Percentiles rank a stretch among this genome's conserved stretches.
Evolutionary conservation across 2,888 invertebrate genomes (phyloP).

Genomic region (Eurytoma californica): DNA sequence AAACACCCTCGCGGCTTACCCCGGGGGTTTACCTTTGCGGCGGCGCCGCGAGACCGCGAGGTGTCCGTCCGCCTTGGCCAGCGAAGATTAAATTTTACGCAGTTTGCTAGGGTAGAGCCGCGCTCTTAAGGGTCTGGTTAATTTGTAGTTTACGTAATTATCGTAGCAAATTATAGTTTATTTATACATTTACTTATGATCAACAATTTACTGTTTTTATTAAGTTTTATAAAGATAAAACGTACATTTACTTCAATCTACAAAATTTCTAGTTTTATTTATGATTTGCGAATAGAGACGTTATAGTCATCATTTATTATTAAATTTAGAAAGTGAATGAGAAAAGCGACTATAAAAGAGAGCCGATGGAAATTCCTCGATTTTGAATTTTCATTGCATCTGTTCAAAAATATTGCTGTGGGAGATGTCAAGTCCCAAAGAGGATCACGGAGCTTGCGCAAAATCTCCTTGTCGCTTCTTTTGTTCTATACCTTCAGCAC

Average conservation of each 20-base stretch:
- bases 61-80: slow-evolving; percentile 30
- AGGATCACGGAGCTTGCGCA: slow-evolving; percentile 11
- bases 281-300: no score
- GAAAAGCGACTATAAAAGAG: no score
- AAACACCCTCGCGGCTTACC: slow-evolving; percentile 69
- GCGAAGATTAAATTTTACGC: slow-evolving; percentile 55
- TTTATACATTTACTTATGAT: background rate
- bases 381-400: slow-evolving; percentile 1
- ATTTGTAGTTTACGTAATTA: no score
- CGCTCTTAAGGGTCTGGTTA: no score
- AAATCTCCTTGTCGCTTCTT: slow-evolving; percentile 24
- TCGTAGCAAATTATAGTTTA: no score
- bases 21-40: slow-evolving; percentile 63
- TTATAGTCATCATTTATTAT: no score
- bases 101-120: slow-evolving; percentile 18
- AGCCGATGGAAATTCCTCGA: background rate
- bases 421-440: slow-evolving; percentile 35
- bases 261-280: no score
- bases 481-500: slow-evolving; percentile 1
- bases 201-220: no score
- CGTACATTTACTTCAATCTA: no score
- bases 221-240: no score
- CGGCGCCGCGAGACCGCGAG: slow-evolving; percentile 51
- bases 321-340: no score
- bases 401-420: slow-evolving; percentile 30